These are phyloP conservation scores for Stichopus horrens DNA, from an alignment of 53 echinoderm and acorn worm genomes.

Conservation along the genomic window DNA sequence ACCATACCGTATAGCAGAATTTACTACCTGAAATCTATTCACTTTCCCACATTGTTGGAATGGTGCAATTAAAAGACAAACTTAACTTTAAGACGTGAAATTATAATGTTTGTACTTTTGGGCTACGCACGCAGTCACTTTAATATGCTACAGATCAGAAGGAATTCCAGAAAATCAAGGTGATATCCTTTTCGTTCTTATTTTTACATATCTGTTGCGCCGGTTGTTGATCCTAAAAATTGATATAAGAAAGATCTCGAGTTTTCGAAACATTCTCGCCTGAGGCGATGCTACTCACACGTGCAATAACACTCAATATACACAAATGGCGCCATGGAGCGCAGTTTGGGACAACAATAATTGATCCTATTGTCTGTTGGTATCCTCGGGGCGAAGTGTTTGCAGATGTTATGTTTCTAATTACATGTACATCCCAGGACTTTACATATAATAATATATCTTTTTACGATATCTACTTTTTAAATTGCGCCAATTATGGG, in stretches of 20 bases:
- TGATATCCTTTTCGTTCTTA: neutral
- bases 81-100: no score
- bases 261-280: constrained; percentile 9
- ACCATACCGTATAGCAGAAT: no score
- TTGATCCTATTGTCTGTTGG: constrained; percentile 3
- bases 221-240: neutral
- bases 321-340: constrained; percentile 12
- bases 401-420: constrained; percentile 4
- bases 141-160: neutral
- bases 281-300: neutral
- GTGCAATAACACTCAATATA: neutral
- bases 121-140: no score
- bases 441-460: neutral
- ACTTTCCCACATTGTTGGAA: no score
- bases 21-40: no score
- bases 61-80: no score
- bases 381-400: neutral
- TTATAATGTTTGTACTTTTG: no score
- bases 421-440: no score
- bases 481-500: constrained; percentile 35
- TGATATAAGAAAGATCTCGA: neutral
- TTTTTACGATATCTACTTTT: constrained; percentile 1
- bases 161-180: neutral
- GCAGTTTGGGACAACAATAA: constrained; percentile 25
- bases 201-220: neutral